A percentile compares a stretch with the other conserved stretches of the same genome.
Evolutionary conservation across 2,113 vertebrate species (phyloP).

Genomic region (Pseudorhombus dupliciocellatus): DNA sequence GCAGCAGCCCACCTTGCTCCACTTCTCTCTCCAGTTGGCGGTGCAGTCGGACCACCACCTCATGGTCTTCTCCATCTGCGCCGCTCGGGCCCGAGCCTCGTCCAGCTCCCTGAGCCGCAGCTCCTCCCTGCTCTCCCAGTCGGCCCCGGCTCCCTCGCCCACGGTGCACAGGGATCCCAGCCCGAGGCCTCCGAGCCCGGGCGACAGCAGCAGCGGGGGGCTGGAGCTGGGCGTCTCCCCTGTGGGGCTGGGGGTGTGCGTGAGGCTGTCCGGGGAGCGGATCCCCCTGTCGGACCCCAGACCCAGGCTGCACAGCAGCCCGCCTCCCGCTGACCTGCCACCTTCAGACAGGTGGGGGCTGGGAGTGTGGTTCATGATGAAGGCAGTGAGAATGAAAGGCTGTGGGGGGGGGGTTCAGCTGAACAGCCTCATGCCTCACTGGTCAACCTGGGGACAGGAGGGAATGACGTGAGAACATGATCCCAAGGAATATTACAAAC

Average conservation of each 20-base stretch:
- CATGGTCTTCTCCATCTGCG: constrained; percentile 99
- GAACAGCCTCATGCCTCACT: constrained; percentile 39
- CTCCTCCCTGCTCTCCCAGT: constrained; percentile 97
- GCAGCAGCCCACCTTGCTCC: constrained; percentile 87
- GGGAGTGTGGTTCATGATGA: constrained; percentile 82
- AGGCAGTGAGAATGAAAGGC: constrained; percentile 30
- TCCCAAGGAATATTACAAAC: neutral
- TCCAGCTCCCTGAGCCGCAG: constrained; percentile 93
- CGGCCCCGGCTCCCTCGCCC: constrained; percentile 75
- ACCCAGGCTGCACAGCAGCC: constrained; percentile 86
- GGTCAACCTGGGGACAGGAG: constrained; percentile 34
- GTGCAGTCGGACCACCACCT: constrained; percentile 99
- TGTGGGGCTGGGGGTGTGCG: constrained; percentile 86
- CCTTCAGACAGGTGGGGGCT: constrained; percentile 81
- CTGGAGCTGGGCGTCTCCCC: constrained; percentile 89
- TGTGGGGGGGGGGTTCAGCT: constrained; percentile 26
- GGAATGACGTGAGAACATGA: neutral
- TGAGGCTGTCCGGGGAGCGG: constrained; percentile 84
- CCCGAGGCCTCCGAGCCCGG: constrained; percentile 80
- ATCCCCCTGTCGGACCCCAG: constrained; percentile 85
- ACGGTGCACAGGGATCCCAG: constrained; percentile 72
- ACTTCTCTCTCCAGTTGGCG: constrained; percentile 98
- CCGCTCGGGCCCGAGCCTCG: constrained; percentile 91
- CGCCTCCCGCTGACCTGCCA: constrained; percentile 63
- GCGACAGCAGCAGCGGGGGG: constrained; percentile 81